Conservation (phyloP, 2,888 invertebrate genomes). For the Agrilus cyanescens region DNA sequence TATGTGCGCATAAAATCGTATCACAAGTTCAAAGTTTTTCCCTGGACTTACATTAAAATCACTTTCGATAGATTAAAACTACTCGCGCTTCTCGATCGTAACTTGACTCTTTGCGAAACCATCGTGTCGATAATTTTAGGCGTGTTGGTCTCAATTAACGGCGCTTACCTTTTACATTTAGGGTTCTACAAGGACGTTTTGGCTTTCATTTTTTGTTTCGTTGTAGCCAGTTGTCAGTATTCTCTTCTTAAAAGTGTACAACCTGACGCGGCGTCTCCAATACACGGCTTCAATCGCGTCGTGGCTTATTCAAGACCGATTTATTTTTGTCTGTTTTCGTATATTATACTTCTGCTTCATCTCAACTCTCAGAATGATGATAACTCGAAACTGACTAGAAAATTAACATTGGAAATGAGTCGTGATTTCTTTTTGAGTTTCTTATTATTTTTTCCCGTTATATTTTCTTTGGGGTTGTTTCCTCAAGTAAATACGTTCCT, state of each 20-base stretch:
- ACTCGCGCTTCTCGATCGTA: conserved; percentile 85
- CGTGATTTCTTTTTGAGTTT: conserved; percentile 68
- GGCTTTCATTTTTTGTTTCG: conserved; percentile 90
- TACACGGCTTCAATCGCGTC: conserved; percentile 93
- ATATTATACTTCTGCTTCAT: conserved; percentile 29
- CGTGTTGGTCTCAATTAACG: conserved; percentile 72
- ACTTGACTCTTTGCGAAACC: conserved; percentile 72
- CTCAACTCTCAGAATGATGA: conserved; percentile 26
- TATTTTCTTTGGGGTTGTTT: conserved; percentile 90
- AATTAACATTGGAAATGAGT: conserved; percentile 50
- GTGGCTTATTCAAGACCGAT: conserved; percentile 89
- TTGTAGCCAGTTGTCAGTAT: conserved; percentile 97
- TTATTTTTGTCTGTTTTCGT: conserved; percentile 78
- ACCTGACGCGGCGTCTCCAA: conserved; percentile 96
- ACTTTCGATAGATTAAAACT: conserved; percentile 87
- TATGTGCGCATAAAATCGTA: conserved; percentile 38
- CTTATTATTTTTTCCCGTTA: conserved; percentile 80
- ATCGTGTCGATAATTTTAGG: conserved; percentile 73
- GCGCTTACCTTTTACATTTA: conserved; percentile 68
- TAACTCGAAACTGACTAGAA: conserved; percentile 41
- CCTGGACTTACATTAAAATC: conserved; percentile 58
- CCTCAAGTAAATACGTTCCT: conserved; percentile 95
- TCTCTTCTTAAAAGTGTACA: conserved; percentile 95
- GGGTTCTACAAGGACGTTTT: conserved; percentile 86
- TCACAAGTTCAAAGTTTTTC: conserved; percentile 65